These are phyloP conservation scores for Oopsacas minuta DNA, from an alignment of 37 sponge, comb jelly and placozoan genomes.

Conservation along the genomic window DNA sequence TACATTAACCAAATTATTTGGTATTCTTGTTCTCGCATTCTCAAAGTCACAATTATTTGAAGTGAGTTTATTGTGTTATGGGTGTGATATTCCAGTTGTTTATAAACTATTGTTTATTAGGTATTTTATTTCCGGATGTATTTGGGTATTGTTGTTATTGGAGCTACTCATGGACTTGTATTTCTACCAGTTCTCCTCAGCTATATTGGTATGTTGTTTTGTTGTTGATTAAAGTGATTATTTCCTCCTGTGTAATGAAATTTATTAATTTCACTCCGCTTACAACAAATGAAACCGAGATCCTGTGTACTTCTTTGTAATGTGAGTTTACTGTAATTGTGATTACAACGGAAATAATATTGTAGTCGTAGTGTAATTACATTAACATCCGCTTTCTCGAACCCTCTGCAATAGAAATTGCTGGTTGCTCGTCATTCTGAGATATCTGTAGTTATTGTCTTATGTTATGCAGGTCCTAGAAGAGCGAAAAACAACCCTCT, in stretches of 20 bases:
- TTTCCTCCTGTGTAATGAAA: background rate
- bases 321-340: too few species aligned
- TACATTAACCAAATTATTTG: slow-evolving; percentile 94
- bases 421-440: too few species aligned
- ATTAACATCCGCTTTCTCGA: too few species aligned
- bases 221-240: too few species aligned
- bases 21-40: slow-evolving; percentile 85
- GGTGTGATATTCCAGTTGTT: too few species aligned
- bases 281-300: too few species aligned
- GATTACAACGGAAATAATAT: too few species aligned
- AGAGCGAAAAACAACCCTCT: background rate
- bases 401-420: too few species aligned
- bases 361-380: too few species aligned
- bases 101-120: background rate
- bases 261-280: background rate
- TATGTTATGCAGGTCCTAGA: background rate
- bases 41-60: slow-evolving; percentile 92
- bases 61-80: slow-evolving; percentile 23
- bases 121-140: slow-evolving; percentile 96
- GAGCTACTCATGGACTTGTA: slow-evolving; percentile 80
- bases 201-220: slow-evolving; percentile 83
- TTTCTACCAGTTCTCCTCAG: slow-evolving; percentile 86
- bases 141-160: slow-evolving; percentile 80
- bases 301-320: too few species aligned
- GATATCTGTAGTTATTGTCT: too few species aligned